Percentiles rank a stretch among this genome's conserved stretches.
Evolutionary conservation across 2,888 invertebrate genomes (phyloP).

Genomic region (Ophion ventricosus): DNA sequence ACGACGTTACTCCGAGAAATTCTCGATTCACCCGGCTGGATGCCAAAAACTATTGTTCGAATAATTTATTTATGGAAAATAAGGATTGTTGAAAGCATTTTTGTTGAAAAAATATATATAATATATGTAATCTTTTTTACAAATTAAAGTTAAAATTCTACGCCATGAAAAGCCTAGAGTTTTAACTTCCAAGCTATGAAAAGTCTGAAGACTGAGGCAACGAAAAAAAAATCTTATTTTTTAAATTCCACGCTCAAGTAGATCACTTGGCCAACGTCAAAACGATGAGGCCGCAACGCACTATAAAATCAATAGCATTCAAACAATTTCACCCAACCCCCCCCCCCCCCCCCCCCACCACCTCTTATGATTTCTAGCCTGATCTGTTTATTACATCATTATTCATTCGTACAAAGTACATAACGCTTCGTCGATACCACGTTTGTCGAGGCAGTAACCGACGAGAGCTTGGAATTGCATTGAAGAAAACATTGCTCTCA

Average conservation of each 20-base stretch:
- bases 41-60: conserved; percentile 2
- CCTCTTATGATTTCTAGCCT: conserved; percentile 37
- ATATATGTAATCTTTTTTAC: too few relatives aligned
- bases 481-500: conserved; percentile 48
- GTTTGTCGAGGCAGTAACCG: conserved; percentile 41
- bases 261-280: too few relatives aligned
- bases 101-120: too few relatives aligned
- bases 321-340: not conserved
- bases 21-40: not conserved
- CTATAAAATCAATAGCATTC: conserved; percentile 40
- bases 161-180: too few relatives aligned
- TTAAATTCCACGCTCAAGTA: too few relatives aligned
- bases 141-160: too few relatives aligned
- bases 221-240: too few relatives aligned
- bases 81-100: too few relatives aligned
- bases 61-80: not conserved
- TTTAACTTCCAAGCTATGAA: too few relatives aligned
- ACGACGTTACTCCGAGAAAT: conserved; percentile 5
- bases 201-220: too few relatives aligned
- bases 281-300: not conserved
- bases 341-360: not conserved
- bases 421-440: conserved; percentile 19
- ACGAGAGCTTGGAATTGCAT: conserved; percentile 29
- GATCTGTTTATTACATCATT: conserved; percentile 56
- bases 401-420: conserved; percentile 46